Evolutionary conservation across 2,797 vertebrate genomes (phyloP).

Genomic region (Acanthurus tractus): DNA sequence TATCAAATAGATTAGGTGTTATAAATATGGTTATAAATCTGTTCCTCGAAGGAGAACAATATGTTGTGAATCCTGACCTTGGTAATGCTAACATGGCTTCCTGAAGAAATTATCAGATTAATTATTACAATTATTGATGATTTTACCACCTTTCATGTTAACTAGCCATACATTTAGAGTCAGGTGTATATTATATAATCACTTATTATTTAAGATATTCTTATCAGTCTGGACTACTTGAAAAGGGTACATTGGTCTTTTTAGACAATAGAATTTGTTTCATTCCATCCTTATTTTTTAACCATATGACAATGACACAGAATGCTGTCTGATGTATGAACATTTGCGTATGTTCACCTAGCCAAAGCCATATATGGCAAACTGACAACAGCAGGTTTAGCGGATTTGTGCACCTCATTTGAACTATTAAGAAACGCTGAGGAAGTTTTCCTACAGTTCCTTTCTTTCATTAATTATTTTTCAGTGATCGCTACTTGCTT

Average conservation of each 20-base stretch:
- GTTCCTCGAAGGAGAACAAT: neutral
- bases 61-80: constrained; percentile 11
- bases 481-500: constrained; percentile 12
- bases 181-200: neutral
- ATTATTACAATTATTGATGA: neutral
- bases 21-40: constrained; percentile 18
- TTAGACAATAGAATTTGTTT: neutral
- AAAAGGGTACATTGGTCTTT: neutral
- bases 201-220: neutral
- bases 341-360: neutral
- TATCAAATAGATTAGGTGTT: neutral
- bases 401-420: constrained; percentile 28
- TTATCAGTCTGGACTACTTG: neutral
- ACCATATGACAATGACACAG: neutral
- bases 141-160: neutral
- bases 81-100: neutral
- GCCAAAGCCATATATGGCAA: neutral
- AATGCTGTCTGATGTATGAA: neutral
- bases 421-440: constrained; percentile 3
- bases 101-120: neutral
- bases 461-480: constrained; percentile 34
- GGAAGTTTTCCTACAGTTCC: neutral
- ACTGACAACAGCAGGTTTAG: constrained; percentile 37
- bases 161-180: neutral
- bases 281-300: neutral